Evolutionary conservation across 2,888 invertebrate species (phyloP).

Genomic region (Orthosia gracilis): DNA sequence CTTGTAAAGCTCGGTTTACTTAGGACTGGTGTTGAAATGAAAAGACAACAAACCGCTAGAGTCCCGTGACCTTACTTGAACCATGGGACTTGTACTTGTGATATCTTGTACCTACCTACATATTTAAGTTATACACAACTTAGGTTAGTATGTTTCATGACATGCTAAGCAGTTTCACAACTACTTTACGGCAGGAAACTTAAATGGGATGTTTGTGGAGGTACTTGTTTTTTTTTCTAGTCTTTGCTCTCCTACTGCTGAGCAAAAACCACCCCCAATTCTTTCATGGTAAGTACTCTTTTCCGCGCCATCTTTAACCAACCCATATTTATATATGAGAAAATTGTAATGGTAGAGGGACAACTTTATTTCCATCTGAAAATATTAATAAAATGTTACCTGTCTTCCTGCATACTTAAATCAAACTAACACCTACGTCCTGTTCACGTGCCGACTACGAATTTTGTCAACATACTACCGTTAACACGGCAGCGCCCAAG

Average conservation of each 20-base stretch:
- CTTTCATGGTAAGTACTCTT: too few relatives aligned
- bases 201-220: too few relatives aligned
- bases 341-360: too few relatives aligned
- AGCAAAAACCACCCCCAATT: too few relatives aligned
- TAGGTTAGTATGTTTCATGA: too few relatives aligned
- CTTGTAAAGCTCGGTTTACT: conserved; percentile 74
- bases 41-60: conserved; percentile 77
- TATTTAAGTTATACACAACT: not conserved
- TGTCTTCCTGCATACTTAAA: not conserved
- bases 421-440: not conserved
- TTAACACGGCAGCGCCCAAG: conserved; percentile 25
- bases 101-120: conserved; percentile 32
- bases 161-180: not conserved
- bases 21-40: conserved; percentile 80
- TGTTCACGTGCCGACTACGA: conserved; percentile 3
- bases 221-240: too few relatives aligned
- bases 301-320: too few relatives aligned
- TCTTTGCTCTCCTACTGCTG: too few relatives aligned
- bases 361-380: too few relatives aligned
- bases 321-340: too few relatives aligned
- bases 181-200: too few relatives aligned
- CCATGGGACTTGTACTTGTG: conserved; percentile 31
- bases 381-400: not conserved
- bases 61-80: conserved; percentile 64
- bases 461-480: conserved; percentile 11